Conservation (phyloP, 2,888 invertebrate genomes). For the Acanthosepion lycidas region DNA sequence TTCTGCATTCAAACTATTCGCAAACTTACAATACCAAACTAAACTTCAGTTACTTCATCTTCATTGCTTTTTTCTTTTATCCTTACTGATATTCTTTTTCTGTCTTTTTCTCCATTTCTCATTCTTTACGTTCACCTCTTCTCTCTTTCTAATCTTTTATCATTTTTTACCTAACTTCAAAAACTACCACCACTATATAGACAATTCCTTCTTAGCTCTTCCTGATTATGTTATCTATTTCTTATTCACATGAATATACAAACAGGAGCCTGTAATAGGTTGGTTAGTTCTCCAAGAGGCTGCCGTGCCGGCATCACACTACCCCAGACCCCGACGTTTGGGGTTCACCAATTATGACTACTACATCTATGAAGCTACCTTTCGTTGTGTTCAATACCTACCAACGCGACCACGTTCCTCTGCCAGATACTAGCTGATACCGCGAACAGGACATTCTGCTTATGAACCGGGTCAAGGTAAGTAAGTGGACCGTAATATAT, state of each 20-base stretch:
- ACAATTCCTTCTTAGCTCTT: not conserved
- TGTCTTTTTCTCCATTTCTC: not conserved
- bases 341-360: constrained; percentile 45
- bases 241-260: not conserved
- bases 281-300: not conserved
- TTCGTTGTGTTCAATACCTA: constrained; percentile 44
- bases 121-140: not conserved
- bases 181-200: not conserved
- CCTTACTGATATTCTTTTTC: not conserved
- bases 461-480: constrained; percentile 33
- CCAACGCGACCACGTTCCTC: constrained; percentile 39
- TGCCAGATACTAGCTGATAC: constrained; percentile 47
- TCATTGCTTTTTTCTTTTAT: not conserved
- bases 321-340: constrained; percentile 18
- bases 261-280: not conserved
- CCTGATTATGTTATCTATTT: not conserved
- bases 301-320: constrained; percentile 14
- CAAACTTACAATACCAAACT: not conserved
- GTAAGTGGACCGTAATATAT: not conserved
- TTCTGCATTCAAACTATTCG: not conserved
- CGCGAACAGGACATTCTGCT: not conserved
- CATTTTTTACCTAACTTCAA: not conserved
- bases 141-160: not conserved
- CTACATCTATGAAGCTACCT: constrained; percentile 43
- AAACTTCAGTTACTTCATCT: not conserved